A percentile compares a stretch with the other conserved stretches of the same genome.
Conservation (phyloP, 2,797 vertebrate species). For the Choloepus didactylus region DNA sequence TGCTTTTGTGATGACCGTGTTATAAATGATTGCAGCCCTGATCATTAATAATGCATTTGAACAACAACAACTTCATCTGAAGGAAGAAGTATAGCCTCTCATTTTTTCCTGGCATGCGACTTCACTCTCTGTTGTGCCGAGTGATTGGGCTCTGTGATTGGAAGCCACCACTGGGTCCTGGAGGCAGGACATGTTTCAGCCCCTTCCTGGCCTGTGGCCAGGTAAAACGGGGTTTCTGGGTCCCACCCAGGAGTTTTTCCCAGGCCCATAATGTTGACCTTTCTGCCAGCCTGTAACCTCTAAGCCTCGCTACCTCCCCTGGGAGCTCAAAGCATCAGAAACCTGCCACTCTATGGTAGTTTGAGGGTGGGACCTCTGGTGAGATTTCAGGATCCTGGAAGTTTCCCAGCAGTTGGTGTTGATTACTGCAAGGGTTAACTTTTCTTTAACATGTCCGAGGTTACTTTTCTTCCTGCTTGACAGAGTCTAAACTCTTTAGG, state of each 20-base stretch:
- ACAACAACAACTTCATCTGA: constrained; percentile 78
- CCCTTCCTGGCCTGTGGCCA: not conserved
- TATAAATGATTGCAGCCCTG: constrained; percentile 73
- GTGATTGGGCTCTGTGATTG: not conserved
- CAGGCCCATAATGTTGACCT: not conserved
- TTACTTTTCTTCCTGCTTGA: not conserved
- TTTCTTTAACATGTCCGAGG: not conserved
- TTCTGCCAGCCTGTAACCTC: not conserved
- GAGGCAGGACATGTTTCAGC: not conserved
- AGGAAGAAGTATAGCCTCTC: constrained; percentile 67
- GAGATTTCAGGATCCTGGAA: not conserved
- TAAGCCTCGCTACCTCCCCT: not conserved
- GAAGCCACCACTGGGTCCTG: not conserved
- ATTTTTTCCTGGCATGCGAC: constrained; percentile 21
- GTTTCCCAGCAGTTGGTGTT: not conserved
- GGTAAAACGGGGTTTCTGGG: not conserved
- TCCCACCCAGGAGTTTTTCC: not conserved
- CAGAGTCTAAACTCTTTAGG: not conserved
- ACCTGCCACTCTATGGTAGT: not conserved
- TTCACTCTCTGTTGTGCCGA: constrained; percentile 28
- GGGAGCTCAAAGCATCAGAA: not conserved
- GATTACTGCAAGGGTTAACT: not conserved
- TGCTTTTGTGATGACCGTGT: constrained; percentile 83
- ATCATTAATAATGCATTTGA: constrained; percentile 79
- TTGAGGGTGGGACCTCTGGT: not conserved